phyloP scores from a whole-genome alignment of 2,797 vertebrate genomes.

The Hybognathus amarus region DNA sequence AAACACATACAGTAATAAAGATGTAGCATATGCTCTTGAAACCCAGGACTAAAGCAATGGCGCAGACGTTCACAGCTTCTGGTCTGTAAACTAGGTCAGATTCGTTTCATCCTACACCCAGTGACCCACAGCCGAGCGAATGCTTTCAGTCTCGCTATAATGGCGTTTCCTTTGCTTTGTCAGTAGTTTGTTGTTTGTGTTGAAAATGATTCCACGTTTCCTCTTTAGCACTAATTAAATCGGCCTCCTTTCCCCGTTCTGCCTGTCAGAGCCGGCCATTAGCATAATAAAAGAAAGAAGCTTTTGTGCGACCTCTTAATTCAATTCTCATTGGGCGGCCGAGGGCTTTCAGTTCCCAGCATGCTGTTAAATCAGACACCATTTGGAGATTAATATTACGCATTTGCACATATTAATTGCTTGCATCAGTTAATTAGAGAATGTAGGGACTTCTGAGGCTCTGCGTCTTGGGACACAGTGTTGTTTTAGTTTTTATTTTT shows the following conservation, averaged over 20 bases:
- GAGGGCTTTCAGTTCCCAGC: slow-evolving; percentile 63
- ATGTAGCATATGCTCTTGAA: not conserved
- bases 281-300: slow-evolving; percentile 69
- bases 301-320: slow-evolving; percentile 64
- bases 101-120: slow-evolving; percentile 27
- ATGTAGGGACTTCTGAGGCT: not conserved
- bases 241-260: slow-evolving; percentile 53
- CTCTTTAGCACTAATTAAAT: slow-evolving; percentile 68
- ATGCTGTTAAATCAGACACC: slow-evolving; percentile 69
- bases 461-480: not conserved
- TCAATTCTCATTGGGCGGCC: slow-evolving; percentile 65
- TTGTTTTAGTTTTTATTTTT: not conserved
- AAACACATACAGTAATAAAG: not conserved
- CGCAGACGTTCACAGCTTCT: slow-evolving; percentile 35
- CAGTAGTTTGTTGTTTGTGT: slow-evolving; percentile 37
- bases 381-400: slow-evolving; percentile 72
- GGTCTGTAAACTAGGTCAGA: slow-evolving; percentile 42
- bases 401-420: slow-evolving; percentile 60
- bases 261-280: slow-evolving; percentile 72
- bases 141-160: slow-evolving; percentile 28
- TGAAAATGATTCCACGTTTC: slow-evolving; percentile 52
- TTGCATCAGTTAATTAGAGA: slow-evolving; percentile 40
- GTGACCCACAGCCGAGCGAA: slow-evolving; percentile 22
- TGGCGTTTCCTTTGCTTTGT: slow-evolving; percentile 36
- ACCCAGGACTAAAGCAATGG: slow-evolving; percentile 12